Percentiles rank a stretch among this genome's conserved stretches.
Conservation (phyloP, 37 sponge, comb jelly and placozoan genomes). For the Chondrosia reniformis region DNA sequence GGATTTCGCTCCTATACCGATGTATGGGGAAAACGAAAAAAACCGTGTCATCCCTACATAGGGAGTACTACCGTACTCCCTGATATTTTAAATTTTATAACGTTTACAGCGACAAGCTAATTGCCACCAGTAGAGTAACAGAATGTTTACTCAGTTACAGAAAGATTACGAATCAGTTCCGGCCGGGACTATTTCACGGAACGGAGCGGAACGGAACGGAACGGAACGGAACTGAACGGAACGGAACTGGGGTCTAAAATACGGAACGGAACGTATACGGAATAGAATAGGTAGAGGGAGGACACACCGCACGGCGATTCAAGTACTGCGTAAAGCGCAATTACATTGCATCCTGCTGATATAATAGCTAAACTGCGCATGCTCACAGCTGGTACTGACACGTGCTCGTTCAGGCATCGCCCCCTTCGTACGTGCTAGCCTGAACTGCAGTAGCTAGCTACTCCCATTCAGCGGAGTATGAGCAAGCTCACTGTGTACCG, state of each 20-base stretch:
- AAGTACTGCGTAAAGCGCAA: not conserved
- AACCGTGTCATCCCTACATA: too few relatives aligned
- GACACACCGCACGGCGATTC: not conserved
- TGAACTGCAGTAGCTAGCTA: not conserved
- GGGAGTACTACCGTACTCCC: too few relatives aligned
- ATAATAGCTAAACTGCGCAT: not conserved
- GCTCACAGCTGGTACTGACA: not conserved
- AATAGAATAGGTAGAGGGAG: not conserved
- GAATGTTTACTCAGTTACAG: too few relatives aligned
- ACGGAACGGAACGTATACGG: not conserved
- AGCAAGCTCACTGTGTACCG: constrained; percentile 14
- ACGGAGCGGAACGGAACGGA: constrained; percentile 15
- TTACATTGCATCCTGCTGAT: not conserved
- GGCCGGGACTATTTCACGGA: constrained; percentile 20
- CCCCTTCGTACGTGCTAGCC: not conserved
- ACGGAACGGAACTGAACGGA: constrained; percentile 16
- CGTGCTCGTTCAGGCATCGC: not conserved
- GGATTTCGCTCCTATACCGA: too few relatives aligned
- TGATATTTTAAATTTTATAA: too few relatives aligned
- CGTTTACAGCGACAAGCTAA: too few relatives aligned
- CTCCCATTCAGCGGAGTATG: not conserved
- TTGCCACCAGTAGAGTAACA: too few relatives aligned
- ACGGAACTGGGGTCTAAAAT: constrained; percentile 14
- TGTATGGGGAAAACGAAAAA: too few relatives aligned
- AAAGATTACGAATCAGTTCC: too few relatives aligned